Evolutionary conservation across 2,888 invertebrate species (phyloP).

Genomic region (Hirtodrosophila confusa): DNA sequence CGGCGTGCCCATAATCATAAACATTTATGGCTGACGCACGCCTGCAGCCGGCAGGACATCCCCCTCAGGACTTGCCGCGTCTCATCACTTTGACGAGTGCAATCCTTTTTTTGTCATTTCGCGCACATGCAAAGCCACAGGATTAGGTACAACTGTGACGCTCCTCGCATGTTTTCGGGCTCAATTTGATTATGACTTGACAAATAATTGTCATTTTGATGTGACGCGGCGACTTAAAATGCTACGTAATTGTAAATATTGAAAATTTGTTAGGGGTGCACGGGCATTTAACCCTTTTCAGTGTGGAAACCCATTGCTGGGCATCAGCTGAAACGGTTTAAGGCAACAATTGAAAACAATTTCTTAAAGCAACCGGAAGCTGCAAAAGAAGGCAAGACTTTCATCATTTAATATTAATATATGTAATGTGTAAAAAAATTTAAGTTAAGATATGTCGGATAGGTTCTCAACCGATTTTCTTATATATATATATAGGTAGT

Average conservation of each 20-base stretch:
- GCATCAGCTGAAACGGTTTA: background rate
- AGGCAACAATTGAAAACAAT: background rate
- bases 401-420: too few relatives aligned
- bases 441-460: too few relatives aligned
- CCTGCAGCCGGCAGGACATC: slow-evolving; percentile 60
- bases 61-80: slow-evolving; percentile 35
- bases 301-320: background rate
- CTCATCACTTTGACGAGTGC: slow-evolving; percentile 75
- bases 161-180: slow-evolving; percentile 41
- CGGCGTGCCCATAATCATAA: slow-evolving; percentile 83
- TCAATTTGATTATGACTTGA: slow-evolving; percentile 80
- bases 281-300: slow-evolving; percentile 56
- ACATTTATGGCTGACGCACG: slow-evolving; percentile 82
- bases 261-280: slow-evolving; percentile 61
- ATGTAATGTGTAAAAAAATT: too few relatives aligned
- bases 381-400: too few relatives aligned
- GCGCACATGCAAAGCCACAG: slow-evolving; percentile 72
- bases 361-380: background rate
- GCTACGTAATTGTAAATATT: slow-evolving; percentile 79
- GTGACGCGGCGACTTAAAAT: slow-evolving; percentile 74
- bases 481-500: too few relatives aligned
- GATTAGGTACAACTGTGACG: slow-evolving; percentile 76
- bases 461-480: too few relatives aligned
- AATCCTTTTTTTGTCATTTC: slow-evolving; percentile 62
- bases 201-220: slow-evolving; percentile 79